Evolutionary conservation across 2,888 invertebrate genomes (phyloP).

Genomic region (Germaria angustata): DNA sequence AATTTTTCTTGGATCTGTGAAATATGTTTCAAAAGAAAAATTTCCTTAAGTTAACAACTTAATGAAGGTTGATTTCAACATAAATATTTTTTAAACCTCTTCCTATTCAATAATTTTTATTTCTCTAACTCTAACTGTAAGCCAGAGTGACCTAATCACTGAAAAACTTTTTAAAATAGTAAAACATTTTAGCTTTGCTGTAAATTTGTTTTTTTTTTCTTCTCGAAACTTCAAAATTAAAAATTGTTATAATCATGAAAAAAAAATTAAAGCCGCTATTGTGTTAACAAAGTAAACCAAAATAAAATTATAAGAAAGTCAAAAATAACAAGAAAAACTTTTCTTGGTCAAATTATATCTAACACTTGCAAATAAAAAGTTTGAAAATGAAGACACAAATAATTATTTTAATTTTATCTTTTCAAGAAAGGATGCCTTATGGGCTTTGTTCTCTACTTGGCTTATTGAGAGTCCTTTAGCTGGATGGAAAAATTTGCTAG

Average conservation of each 20-base stretch:
- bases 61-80: too few species aligned
- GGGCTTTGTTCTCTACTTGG: not conserved
- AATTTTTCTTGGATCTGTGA: too few species aligned
- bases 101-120: too few species aligned
- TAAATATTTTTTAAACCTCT: too few species aligned
- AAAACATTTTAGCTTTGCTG: not conserved
- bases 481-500: not conserved
- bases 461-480: not conserved
- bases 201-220: not conserved
- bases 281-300: conserved; percentile 34
- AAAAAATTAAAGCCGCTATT: conserved; percentile 36
- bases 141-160: too few species aligned
- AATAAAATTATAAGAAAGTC: not conserved
- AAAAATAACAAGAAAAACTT: not conserved
- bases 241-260: not conserved
- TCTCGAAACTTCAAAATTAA: not conserved
- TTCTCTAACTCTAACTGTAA: too few species aligned
- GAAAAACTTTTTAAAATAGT: not conserved
- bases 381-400: not conserved
- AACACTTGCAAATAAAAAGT: not conserved
- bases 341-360: conserved; percentile 11
- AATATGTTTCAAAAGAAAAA: too few species aligned
- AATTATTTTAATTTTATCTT: not conserved
- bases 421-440: not conserved
- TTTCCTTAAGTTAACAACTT: too few species aligned